Conservation (phyloP, 2,888 invertebrate genomes). For the Drosophila robusta region DNA sequence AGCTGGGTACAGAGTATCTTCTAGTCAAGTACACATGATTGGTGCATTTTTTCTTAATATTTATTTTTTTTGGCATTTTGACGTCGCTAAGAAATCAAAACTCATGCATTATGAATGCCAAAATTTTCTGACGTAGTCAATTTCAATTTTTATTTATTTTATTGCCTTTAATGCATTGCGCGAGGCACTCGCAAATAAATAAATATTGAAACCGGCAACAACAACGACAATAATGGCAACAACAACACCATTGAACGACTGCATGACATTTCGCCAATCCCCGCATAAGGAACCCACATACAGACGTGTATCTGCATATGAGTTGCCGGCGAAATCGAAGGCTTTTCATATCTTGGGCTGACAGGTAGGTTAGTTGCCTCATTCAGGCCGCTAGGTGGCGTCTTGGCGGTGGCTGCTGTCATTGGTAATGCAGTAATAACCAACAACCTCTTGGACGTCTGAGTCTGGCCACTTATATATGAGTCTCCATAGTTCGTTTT, state of each 20-base stretch:
- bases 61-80: constrained; percentile 35
- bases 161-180: constrained; percentile 78
- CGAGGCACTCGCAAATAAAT: constrained; percentile 75
- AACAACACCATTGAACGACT: constrained; percentile 44
- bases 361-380: constrained; percentile 76
- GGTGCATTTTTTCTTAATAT: constrained; percentile 10
- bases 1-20: constrained; percentile 4
- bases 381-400: constrained; percentile 72
- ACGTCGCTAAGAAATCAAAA: constrained; percentile 77
- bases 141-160: constrained; percentile 81
- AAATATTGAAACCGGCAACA: constrained; percentile 64
- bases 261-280: constrained; percentile 62
- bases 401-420: constrained; percentile 66
- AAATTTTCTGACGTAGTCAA: constrained; percentile 80
- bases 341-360: constrained; percentile 63
- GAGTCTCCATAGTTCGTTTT: constrained; percentile 31
- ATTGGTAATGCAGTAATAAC: constrained; percentile 64
- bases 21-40: constrained; percentile 1
- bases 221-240: constrained; percentile 17
- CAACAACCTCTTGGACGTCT: constrained; percentile 55
- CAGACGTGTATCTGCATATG: constrained; percentile 57
- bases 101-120: constrained; percentile 83
- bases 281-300: constrained; percentile 62
- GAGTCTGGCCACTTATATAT: constrained; percentile 47
- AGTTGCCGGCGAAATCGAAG: constrained; percentile 50